A percentile compares a stretch with the other conserved stretches of the same genome.
Evolutionary conservation across 2,888 invertebrate species (phyloP).

Genomic region (Epicampocera succincta): DNA sequence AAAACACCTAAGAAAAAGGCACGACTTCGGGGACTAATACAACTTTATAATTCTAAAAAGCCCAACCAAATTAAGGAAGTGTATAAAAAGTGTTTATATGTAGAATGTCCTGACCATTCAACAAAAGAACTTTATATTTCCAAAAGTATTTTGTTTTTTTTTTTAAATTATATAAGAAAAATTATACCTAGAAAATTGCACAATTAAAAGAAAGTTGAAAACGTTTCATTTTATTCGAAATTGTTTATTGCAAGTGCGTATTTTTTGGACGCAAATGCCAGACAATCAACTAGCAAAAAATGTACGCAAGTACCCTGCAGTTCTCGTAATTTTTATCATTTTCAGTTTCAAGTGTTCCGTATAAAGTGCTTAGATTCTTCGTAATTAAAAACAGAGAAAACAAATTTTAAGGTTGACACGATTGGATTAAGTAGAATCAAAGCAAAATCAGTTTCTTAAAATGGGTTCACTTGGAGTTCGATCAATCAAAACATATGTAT

Average conservation of each 20-base stretch:
- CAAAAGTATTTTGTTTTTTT: conserved; percentile 1
- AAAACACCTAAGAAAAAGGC: too few species aligned
- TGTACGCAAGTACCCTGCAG: conserved; percentile 2
- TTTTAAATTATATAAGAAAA: conserved; percentile 2
- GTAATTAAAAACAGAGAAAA: too few species aligned
- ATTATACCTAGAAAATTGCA: conserved; percentile 37
- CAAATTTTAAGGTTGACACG: too few species aligned
- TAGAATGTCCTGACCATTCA: background rate
- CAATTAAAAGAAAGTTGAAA: conserved; percentile 51
- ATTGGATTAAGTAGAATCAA: too few species aligned
- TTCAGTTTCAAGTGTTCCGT: too few species aligned
- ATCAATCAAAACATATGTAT: too few species aligned
- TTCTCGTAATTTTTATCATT: background rate
- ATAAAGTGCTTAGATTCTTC: too few species aligned
- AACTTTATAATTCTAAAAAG: too few species aligned
- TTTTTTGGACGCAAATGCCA: conserved; percentile 22
- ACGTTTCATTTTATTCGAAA: conserved; percentile 11
- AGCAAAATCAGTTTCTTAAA: too few species aligned
- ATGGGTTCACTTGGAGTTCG: too few species aligned
- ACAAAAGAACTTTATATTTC: background rate
- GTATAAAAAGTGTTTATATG: background rate
- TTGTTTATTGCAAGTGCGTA: conserved; percentile 22
- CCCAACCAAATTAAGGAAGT: background rate
- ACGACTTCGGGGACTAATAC: too few species aligned
- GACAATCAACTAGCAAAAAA: background rate